Evolutionary conservation across 2,797 vertebrate species (phyloP), one percentile per base, ranked within the genome.

Genomic region (Eulemur rubriventer): DNA sequence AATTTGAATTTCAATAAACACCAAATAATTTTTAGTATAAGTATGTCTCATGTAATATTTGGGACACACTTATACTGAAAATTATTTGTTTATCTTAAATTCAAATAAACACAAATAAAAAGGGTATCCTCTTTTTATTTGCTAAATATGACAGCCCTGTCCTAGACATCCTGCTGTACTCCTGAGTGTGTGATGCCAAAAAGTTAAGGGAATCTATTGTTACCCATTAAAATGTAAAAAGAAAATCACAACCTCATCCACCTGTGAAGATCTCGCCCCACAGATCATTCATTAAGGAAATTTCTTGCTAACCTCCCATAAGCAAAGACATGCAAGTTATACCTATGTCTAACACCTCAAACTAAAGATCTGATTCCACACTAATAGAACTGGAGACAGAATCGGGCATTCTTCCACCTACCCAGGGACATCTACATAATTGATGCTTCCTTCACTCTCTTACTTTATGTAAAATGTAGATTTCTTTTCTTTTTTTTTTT

Each of bases 1-100:
- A 93, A 76, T 73, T 43, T 89, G 26, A 65, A 88, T 76, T 92
- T 96, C 35, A 94, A 38, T 72, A 80, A 88, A 85, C 35, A 89
- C 0, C 8, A 92, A 91, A 63, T 82, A 65, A 65, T 33, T 85
- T 96, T 88, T 73, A 81, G 12, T 81, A 28, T 55, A 13, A 81
- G 12, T 81, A 28, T 55, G 16, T 87, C 52, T 67, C 38, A 50
- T 84, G 22, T 18, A 89, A 82, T 89, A 76, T 83, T 89, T 67
- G 22, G 46, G 55, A 90, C 52, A 84, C 26, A 78, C 14, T 65
- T 93, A 86, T 70, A 89, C 20, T 97, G 67, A 76, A 91, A 69
- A 41, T 3, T 55, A 70, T 11, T 52, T 50, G 10, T 76, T 92
- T 96, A 81, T 30, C 57, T 85, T 38, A 80, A 90, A 93, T 90